Percentiles rank a stretch among this genome's conserved stretches.
phyloP scores from a whole-genome alignment of 23 tunicate species.

The Phallusia fumigata region DNA sequence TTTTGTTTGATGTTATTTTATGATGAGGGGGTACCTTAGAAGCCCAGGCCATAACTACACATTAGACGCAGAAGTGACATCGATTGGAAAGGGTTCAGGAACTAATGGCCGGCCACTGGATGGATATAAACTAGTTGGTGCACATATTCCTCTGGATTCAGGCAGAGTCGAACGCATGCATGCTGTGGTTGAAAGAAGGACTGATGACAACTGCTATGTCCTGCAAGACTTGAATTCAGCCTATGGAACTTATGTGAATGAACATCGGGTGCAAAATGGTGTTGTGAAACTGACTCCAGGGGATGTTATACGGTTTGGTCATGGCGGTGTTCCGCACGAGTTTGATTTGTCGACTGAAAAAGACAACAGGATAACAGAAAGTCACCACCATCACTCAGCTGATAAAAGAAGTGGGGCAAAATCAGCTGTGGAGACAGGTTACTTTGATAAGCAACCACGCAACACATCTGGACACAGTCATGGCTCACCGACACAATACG shows the following conservation, averaged over 20 bases:
- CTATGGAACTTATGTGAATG: slow-evolving; percentile 77
- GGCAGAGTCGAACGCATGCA: slow-evolving; percentile 67
- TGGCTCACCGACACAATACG: neutral
- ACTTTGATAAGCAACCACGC: slow-evolving; percentile 6
- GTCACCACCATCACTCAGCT: neutral
- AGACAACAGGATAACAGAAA: neutral
- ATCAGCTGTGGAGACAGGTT: slow-evolving; percentile 18
- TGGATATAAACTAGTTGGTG: slow-evolving; percentile 23
- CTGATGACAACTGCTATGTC: slow-evolving; percentile 44
- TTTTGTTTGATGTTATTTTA: neutral
- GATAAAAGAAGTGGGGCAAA: slow-evolving; percentile 3
- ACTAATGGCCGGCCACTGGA: neutral
- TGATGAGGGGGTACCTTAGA: slow-evolving; percentile 50
- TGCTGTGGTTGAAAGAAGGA: slow-evolving; percentile 62
- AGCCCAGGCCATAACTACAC: slow-evolving; percentile 52
- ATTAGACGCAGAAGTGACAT: slow-evolving; percentile 47
- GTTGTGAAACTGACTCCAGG: slow-evolving; percentile 60
- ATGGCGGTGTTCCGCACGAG: slow-evolving; percentile 77
- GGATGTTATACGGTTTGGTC: slow-evolving; percentile 75
- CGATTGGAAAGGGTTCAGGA: slow-evolving; percentile 53
- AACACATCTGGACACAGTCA: neutral
- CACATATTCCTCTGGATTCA: slow-evolving; percentile 60
- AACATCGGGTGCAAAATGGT: slow-evolving; percentile 68
- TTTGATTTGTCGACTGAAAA: slow-evolving; percentile 18
- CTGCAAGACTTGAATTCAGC: slow-evolving; percentile 72